A percentile compares a stretch with the other conserved stretches of the same genome.
Conservation (phyloP, 2,113 vertebrate species). For the Channa argus region DNA sequence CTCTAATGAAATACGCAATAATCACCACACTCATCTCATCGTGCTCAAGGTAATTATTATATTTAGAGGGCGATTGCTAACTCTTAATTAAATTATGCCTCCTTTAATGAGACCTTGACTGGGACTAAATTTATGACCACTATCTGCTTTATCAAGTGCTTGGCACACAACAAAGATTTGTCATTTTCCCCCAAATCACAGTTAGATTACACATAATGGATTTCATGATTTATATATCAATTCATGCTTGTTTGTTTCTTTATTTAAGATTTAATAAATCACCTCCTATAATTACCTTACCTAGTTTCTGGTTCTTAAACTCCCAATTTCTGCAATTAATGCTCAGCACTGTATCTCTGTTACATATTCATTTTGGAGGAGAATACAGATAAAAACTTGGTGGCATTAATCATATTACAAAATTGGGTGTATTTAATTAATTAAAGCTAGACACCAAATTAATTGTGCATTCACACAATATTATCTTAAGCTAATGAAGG, state of each 20-base stretch:
- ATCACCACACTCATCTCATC: conserved; percentile 95
- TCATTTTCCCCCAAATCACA: conserved; percentile 89
- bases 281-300: conserved; percentile 90
- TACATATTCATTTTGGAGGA: conserved; percentile 88
- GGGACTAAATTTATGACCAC: conserved; percentile 95
- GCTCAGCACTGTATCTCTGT: conserved; percentile 83
- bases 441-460: conserved; percentile 84
- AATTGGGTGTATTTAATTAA: conserved; percentile 84
- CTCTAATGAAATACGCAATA: conserved; percentile 97
- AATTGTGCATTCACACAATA: conserved; percentile 86
- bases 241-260: conserved; percentile 98
- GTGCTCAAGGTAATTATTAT: conserved; percentile 99
- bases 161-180: conserved; percentile 91
- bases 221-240: conserved; percentile 95
- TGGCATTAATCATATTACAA: conserved; percentile 92
- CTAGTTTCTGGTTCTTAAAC: conserved; percentile 78
- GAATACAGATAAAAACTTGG: conserved; percentile 89
- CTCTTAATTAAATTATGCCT: conserved; percentile 97
- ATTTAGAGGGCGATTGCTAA: conserved; percentile 90
- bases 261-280: conserved; percentile 89
- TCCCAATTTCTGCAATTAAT: conserved; percentile 85
- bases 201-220: conserved; percentile 87
- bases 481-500: conserved; percentile 87
- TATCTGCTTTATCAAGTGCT: conserved; percentile 95
- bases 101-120: conserved; percentile 95